These are phyloP conservation scores for Phenacoccus solenopsis DNA, from an alignment of 1,140 invertebrate species.

Conservation along the genomic window DNA sequence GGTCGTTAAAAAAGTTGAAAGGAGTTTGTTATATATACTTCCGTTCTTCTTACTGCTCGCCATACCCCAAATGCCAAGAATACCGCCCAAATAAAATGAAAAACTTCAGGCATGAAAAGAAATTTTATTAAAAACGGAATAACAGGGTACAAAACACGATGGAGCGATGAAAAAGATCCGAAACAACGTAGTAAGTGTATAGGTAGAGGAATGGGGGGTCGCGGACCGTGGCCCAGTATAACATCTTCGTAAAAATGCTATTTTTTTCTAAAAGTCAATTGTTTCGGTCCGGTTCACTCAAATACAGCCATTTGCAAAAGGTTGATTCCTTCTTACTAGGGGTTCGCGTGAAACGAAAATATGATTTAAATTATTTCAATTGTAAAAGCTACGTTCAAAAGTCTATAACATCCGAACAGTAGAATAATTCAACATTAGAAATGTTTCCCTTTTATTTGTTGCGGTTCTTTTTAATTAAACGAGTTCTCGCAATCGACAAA, in stretches of 20 bases:
- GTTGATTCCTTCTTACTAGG: no score
- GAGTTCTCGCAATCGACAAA: no score
- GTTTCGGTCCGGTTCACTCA: not conserved
- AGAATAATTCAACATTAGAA: no score
- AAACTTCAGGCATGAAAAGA: not conserved
- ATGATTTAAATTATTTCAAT: no score
- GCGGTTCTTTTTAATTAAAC: no score
- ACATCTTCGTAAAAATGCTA: not conserved
- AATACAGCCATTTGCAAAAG: not conserved
- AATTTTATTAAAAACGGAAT: not conserved
- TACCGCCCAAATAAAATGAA: not conserved
- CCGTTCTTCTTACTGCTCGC: not conserved
- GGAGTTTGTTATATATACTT: not conserved
- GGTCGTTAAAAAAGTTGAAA: constrained; percentile 2
- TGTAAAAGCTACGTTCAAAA: no score
- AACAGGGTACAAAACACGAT: not conserved
- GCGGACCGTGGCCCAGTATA: not conserved
- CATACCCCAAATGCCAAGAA: not conserved
- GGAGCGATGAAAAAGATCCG: not conserved
- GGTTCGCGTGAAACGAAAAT: no score
- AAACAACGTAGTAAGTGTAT: not conserved
- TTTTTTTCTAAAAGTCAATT: not conserved
- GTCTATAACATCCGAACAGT: no score
- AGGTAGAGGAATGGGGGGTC: not conserved
- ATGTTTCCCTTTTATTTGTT: no score